Evolutionary conservation across 2,797 vertebrate species (phyloP).

Genomic region (Molossus alvarezi): DNA sequence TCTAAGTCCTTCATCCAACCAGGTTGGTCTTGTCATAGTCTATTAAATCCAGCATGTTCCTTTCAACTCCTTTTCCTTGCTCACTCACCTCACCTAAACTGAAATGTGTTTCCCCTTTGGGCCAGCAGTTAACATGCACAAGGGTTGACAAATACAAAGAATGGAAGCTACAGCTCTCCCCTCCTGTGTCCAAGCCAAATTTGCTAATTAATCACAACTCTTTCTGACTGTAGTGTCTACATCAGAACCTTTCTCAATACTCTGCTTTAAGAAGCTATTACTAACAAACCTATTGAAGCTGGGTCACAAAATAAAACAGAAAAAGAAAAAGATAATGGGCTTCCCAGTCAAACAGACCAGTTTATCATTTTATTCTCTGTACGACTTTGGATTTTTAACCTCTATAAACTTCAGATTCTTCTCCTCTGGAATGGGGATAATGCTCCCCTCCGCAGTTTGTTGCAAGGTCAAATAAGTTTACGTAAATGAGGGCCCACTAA

Average conservation of each 20-base stretch:
- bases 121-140: not conserved
- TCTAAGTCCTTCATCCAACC: not conserved
- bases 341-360: not conserved
- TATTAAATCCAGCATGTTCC: not conserved
- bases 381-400: not conserved
- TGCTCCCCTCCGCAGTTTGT: not conserved
- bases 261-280: slow-evolving; percentile 14
- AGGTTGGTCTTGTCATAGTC: not conserved
- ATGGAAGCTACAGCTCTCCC: not conserved
- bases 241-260: not conserved
- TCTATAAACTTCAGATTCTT: slow-evolving; percentile 35
- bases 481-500: not conserved
- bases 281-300: not conserved
- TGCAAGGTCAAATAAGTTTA: slow-evolving; percentile 34
- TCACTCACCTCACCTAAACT: not conserved
- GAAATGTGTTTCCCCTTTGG: not conserved
- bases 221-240: not conserved
- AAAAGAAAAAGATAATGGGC: not conserved
- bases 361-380: slow-evolving; percentile 9
- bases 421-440: slow-evolving; percentile 15
- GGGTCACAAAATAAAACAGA: not conserved
- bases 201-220: not conserved
- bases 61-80: not conserved
- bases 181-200: not conserved
- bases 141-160: not conserved